A percentile compares a stretch with the other conserved stretches of the same genome.
Conservation (phyloP, 2,113 vertebrate genomes). For the Calyptommatus sinebrachiatus region DNA sequence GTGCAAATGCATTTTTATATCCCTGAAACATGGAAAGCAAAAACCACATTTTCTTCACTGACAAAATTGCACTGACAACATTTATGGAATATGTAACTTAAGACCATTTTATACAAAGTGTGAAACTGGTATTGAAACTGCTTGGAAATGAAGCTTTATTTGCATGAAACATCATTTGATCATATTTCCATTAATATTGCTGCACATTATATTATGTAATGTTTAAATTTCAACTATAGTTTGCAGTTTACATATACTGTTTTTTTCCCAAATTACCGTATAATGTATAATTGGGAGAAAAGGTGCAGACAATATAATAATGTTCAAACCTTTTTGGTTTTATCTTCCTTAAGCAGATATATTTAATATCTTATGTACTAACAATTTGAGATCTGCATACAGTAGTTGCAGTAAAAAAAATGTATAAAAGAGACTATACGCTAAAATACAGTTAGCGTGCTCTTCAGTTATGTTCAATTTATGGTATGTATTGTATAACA, state of each 20-base stretch:
- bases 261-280: conserved; percentile 62
- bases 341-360: conserved; percentile 63
- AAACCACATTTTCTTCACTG: conserved; percentile 74
- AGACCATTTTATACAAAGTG: conserved; percentile 74
- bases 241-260: conserved; percentile 63
- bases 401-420: conserved; percentile 65
- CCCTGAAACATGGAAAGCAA: conserved; percentile 62
- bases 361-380: conserved; percentile 71
- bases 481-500: conserved; percentile 71
- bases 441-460: conserved; percentile 68
- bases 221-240: conserved; percentile 66
- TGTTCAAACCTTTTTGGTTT: conserved; percentile 59
- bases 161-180: conserved; percentile 68
- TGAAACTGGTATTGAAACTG: conserved; percentile 59
- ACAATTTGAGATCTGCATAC: conserved; percentile 68
- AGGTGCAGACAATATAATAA: conserved; percentile 63
- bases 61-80: conserved; percentile 71
- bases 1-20: conserved; percentile 61
- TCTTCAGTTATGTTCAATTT: conserved; percentile 68
- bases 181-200: conserved; percentile 60
- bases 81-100: conserved; percentile 71
- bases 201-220: conserved; percentile 63
- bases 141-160: conserved; percentile 68
- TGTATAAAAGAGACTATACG: conserved; percentile 64
- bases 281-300: conserved; percentile 68